These are phyloP conservation scores for Brachyptera risi DNA, from an alignment of 2,888 invertebrate species.

Conservation along the genomic window DNA sequence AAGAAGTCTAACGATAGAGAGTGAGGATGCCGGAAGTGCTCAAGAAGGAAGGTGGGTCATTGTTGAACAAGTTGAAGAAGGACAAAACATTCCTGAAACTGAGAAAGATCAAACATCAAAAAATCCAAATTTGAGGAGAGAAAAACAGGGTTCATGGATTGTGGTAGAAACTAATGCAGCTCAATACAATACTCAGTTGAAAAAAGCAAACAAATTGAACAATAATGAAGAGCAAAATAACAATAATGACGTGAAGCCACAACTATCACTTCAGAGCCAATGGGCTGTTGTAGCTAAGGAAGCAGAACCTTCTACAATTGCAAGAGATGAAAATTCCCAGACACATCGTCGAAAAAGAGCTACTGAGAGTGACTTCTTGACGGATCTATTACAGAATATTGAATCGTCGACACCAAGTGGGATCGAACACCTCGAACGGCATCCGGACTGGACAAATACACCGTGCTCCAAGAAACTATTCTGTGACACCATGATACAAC, in stretches of 20 bases:
- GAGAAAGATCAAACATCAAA: neutral
- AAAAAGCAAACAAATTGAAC: no score
- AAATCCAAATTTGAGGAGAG: neutral
- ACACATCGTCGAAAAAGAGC: neutral
- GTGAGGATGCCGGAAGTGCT: neutral
- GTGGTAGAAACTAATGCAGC: no score
- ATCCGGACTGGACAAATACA: slow-evolving; percentile 65
- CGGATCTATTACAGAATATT: slow-evolving; percentile 28
- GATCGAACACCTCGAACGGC: slow-evolving; percentile 40
- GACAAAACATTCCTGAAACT: neutral
- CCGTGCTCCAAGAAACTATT: slow-evolving; percentile 74
- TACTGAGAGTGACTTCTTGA: slow-evolving; percentile 20
- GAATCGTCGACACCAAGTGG: slow-evolving; percentile 17
- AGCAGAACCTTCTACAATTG: neutral
- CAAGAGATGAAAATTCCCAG: neutral
- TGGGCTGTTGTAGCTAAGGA: neutral
- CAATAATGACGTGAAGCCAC: neutral
- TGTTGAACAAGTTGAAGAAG: neutral
- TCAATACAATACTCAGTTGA: no score
- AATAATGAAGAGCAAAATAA: neutral
- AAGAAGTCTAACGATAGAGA: neutral
- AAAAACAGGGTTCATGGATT: no score
- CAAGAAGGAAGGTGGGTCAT: neutral
- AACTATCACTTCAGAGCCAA: neutral
- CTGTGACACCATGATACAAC: slow-evolving; percentile 68